Evolutionary conservation across 1,140 invertebrate genomes (phyloP), one percentile per base, ranked within the genome.

Genomic region (Lepidurus couesii): DNA sequence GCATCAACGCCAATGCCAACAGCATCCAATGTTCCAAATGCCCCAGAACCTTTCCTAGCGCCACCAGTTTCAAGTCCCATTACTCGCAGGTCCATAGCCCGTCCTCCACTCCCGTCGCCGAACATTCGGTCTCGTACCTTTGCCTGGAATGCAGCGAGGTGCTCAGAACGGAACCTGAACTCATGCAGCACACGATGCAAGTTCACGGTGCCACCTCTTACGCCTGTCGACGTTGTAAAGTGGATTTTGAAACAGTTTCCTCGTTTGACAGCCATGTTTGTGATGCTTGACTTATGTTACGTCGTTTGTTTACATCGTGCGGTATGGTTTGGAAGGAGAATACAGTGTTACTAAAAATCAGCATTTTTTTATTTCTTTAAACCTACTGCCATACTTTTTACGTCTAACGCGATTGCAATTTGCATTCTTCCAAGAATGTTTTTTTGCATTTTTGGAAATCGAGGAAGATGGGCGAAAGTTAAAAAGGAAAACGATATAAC

Each of bases 391-490:
- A 65, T 65, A 65, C n/a, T 65, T 65, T 65, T 65, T 65, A 65
- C 21, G 21, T 65, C 53, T 65, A 65, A 4, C 53, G 21, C 53
- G 53, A 65, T 65, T 65, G 53, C 53, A 65, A 65, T 65, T 65
- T 65, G 53, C 53, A 65, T 65, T 65, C 53, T 65, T 65, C 53
- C 53, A 65, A 65, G 9, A 65, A 65, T 65, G 53, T 10, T 65
- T 65, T 21, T 10, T 21, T 65, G 53, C 53, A 65, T 65, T 65
- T 65, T 65, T 65, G 13, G 53, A 65, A 65, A 65, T 16, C 16
- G 53, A 65, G 53, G 53, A 65, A 65, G 53, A 65, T 65, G 53
- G 53, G 53, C 53, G 53, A 65, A 65, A 65, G 53, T 65, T 65
- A 16, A 65, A 65, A 65, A 65, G 13, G 53, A 65, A 65, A 65